Evolutionary conservation across 2,888 invertebrate genomes (phyloP).

Genomic region (Macaria notata): DNA sequence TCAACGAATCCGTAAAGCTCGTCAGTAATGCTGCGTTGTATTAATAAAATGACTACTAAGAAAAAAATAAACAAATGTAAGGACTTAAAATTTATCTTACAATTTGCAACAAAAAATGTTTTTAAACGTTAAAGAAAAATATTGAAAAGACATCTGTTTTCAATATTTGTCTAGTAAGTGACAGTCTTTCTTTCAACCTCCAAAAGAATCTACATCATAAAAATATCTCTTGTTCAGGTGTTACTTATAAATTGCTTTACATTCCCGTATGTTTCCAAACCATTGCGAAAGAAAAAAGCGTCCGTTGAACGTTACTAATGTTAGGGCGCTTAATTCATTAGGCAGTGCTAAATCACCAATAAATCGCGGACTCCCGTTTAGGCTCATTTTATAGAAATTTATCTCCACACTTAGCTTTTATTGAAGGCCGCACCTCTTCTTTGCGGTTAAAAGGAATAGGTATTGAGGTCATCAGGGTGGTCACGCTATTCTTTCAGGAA

Average conservation of each 20-base stretch:
- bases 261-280: conserved; percentile 28
- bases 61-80: too few relatives aligned
- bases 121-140: too few relatives aligned
- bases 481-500: not conserved
- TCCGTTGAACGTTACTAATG: conserved; percentile 56
- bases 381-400: conserved; percentile 54
- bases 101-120: too few relatives aligned
- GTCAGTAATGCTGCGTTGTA: too few relatives aligned
- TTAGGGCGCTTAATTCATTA: conserved; percentile 64
- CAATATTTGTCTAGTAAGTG: too few relatives aligned
- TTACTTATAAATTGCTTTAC: not conserved
- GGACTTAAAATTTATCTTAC: too few relatives aligned
- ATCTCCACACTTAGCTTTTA: conserved; percentile 47
- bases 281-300: conserved; percentile 43
- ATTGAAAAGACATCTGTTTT: too few relatives aligned
- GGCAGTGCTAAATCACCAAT: conserved; percentile 57
- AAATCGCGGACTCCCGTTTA: conserved; percentile 57
- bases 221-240: too few relatives aligned
- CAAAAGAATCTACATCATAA: too few relatives aligned
- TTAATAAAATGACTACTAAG: too few relatives aligned
- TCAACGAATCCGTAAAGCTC: too few relatives aligned
- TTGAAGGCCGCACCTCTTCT: conserved; percentile 30
- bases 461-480: not conserved
- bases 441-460: conserved; percentile 12
- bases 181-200: too few relatives aligned